phyloP scores from a whole-genome alignment of 2,113 vertebrate species.

The Sus scrofa region DNA sequence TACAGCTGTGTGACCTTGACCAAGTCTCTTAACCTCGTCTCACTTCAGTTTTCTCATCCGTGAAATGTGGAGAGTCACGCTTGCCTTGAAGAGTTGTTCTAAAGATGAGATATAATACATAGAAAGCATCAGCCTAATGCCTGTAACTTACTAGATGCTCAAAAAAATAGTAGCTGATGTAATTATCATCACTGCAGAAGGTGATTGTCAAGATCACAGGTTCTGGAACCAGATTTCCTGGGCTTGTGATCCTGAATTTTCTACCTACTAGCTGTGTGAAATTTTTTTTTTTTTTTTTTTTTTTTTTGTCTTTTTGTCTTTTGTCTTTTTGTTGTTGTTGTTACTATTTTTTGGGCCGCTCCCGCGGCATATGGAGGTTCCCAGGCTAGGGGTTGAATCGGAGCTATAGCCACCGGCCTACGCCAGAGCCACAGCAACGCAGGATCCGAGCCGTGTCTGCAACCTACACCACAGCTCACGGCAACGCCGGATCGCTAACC shows the following conservation, averaged over 20 bases:
- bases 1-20: not conserved
- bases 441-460: too few species aligned
- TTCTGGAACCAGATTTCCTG: slow-evolving; percentile 13
- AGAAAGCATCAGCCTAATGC: not conserved
- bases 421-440: too few species aligned
- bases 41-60: not conserved
- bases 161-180: not conserved
- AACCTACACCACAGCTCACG: too few species aligned
- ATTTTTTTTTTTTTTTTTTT: too few species aligned
- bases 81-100: slow-evolving; percentile 21
- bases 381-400: too few species aligned
- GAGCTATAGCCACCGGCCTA: too few species aligned
- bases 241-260: not conserved
- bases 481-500: too few species aligned
- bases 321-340: too few species aligned
- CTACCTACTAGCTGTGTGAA: not conserved
- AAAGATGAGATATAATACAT: not conserved
- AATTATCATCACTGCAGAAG: not conserved
- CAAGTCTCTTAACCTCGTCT: not conserved
- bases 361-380: too few species aligned
- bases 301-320: too few species aligned
- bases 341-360: too few species aligned
- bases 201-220: not conserved
- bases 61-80: slow-evolving; percentile 4
- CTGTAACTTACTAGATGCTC: not conserved